Evolutionary conservation across 2,113 vertebrate genomes (phyloP).

Genomic region (Cochlearius cochlearius): DNA sequence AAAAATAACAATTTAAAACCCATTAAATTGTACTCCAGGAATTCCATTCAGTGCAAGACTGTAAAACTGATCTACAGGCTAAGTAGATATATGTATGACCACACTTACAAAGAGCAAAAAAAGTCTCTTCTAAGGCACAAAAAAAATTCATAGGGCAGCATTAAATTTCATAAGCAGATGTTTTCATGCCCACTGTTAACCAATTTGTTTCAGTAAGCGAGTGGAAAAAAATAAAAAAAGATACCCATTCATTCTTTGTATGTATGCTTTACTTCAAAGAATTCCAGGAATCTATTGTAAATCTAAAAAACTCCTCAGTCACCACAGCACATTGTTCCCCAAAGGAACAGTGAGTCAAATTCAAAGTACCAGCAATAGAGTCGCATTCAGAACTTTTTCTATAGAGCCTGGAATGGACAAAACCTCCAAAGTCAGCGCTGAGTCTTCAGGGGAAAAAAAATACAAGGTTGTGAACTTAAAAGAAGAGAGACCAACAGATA

Average conservation of each 20-base stretch:
- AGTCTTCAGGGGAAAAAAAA: not conserved
- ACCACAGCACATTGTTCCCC: conserved; percentile 3
- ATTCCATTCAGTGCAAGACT: not conserved
- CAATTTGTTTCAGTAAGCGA: not conserved
- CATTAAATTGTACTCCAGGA: not conserved
- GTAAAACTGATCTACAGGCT: not conserved
- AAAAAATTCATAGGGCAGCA: not conserved
- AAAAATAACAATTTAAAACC: not conserved
- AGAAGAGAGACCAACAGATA: not conserved
- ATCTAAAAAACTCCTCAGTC: conserved; percentile 19
- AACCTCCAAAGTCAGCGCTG: conserved; percentile 19
- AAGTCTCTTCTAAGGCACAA: not conserved
- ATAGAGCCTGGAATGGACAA: conserved; percentile 14
- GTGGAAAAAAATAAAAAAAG: not conserved
- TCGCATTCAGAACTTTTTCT: conserved; percentile 28
- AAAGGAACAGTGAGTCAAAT: conserved; percentile 43
- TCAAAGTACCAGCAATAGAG: conserved; percentile 36
- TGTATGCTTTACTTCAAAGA: conserved; percentile 23
- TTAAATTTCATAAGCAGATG: conserved; percentile 5
- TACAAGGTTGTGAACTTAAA: conserved; percentile 5
- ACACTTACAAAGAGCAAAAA: not conserved
- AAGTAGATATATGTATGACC: not conserved
- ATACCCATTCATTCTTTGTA: conserved; percentile 5
- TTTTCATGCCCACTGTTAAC: not conserved
- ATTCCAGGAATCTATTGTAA: conserved; percentile 30